Percentiles rank a stretch among this genome's conserved stretches.
phyloP scores from a whole-genome alignment of 2,888 invertebrate genomes.

The Campoplex nolae region DNA sequence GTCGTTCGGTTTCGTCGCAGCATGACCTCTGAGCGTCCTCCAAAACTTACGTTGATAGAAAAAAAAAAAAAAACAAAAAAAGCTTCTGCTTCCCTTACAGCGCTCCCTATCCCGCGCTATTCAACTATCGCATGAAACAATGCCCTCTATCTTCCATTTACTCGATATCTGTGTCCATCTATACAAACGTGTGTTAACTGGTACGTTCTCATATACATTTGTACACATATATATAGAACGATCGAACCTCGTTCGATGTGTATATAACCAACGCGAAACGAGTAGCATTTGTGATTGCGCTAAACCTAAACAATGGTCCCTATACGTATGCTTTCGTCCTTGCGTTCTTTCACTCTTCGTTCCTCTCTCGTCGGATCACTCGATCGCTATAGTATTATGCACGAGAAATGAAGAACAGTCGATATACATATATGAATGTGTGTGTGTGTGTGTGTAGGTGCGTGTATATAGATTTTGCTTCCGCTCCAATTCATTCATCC shows the following conservation, averaged over 20 bases:
- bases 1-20: background rate
- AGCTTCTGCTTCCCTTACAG: background rate
- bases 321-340: slow-evolving; percentile 47
- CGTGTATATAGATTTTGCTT: slow-evolving; percentile 66
- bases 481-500: slow-evolving; percentile 76
- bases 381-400: slow-evolving; percentile 63
- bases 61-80: background rate
- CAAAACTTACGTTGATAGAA: slow-evolving; percentile 20
- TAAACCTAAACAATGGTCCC: slow-evolving; percentile 77
- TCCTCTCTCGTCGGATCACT: slow-evolving; percentile 54
- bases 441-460: background rate
- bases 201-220: slow-evolving; percentile 1
- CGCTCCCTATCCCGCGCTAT: slow-evolving; percentile 19
- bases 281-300: slow-evolving; percentile 77
- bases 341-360: slow-evolving; percentile 56
- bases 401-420: slow-evolving; percentile 51
- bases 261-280: slow-evolving; percentile 68
- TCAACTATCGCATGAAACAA: slow-evolving; percentile 50
- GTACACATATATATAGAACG: slow-evolving; percentile 4
- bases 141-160: slow-evolving; percentile 27
- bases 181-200: slow-evolving; percentile 22
- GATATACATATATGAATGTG: slow-evolving; percentile 29
- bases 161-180: slow-evolving; percentile 22
- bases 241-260: slow-evolving; percentile 47
- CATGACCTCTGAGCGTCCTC: slow-evolving; percentile 35